These are phyloP conservation scores for Pteropus alecto DNA, from an alignment of 2,113 vertebrate species.

Conservation along the genomic window DNA sequence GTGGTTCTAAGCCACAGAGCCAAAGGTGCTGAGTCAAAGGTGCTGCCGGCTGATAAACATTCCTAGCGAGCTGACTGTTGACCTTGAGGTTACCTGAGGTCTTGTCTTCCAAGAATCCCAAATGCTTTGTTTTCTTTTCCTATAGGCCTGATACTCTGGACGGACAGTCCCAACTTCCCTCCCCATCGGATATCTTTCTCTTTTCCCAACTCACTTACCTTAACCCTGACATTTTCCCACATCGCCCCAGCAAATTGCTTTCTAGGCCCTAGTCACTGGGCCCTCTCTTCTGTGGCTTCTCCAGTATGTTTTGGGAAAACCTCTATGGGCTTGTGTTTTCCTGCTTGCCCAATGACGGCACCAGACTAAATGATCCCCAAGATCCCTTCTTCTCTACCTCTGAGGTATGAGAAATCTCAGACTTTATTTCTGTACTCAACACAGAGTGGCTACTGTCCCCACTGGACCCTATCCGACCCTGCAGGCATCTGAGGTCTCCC, in stretches of 20 bases:
- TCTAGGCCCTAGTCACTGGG: background rate
- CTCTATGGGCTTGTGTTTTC: background rate
- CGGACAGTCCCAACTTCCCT: background rate
- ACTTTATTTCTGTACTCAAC: background rate
- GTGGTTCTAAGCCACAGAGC: background rate
- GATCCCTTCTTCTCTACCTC: background rate
- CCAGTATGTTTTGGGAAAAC: background rate
- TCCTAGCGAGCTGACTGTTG: background rate
- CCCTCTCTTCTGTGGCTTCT: background rate
- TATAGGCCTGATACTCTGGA: background rate
- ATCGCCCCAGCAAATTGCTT: background rate
- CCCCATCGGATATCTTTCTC: background rate
- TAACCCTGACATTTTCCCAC: background rate
- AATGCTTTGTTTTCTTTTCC: constrained; percentile 10
- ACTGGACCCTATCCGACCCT: background rate
- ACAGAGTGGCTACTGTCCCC: background rate
- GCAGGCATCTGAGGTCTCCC: background rate
- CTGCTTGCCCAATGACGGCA: background rate
- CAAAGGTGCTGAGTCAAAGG: background rate
- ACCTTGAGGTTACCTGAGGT: constrained; percentile 22
- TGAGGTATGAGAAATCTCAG: background rate
- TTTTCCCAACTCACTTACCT: background rate
- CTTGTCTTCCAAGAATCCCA: constrained; percentile 39
- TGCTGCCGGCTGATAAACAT: background rate
- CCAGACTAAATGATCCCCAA: background rate